phyloP scores from a whole-genome alignment of 2,888 invertebrate species.

The Scaptomyza polygonia region DNA sequence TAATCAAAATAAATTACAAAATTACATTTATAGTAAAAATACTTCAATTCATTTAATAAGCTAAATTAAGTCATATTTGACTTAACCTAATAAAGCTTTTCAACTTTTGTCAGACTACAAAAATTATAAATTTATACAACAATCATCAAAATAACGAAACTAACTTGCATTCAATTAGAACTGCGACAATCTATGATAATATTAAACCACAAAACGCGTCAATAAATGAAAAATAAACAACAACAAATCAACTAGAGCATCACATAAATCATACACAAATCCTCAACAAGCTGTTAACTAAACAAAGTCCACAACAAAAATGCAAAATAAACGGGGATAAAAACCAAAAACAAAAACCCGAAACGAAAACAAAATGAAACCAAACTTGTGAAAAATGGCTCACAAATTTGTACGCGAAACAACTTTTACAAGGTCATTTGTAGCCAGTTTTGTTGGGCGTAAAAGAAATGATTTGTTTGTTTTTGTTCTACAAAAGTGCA shows the following conservation, averaged over 20 bases:
- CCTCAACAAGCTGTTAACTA: constrained; percentile 50
- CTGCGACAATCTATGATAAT: constrained; percentile 25
- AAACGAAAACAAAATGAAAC: constrained; percentile 34
- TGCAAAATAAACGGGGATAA: constrained; percentile 36
- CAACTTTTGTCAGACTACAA: not conserved
- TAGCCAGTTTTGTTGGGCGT: constrained; percentile 44
- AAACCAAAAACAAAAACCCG: not conserved
- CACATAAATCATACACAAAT: constrained; percentile 51
- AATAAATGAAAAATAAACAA: constrained; percentile 42
- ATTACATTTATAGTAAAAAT: not conserved
- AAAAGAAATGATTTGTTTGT: constrained; percentile 54
- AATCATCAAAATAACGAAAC: constrained; percentile 1
- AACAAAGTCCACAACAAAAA: constrained; percentile 50
- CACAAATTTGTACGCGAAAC: constrained; percentile 28
- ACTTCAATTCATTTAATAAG: not conserved
- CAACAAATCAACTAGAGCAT: constrained; percentile 26
- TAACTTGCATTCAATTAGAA: constrained; percentile 3
- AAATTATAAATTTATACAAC: constrained; percentile 6
- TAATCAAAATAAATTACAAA: not conserved
- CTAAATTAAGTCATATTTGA: not conserved
- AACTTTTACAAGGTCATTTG: constrained; percentile 65
- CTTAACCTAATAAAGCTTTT: not conserved
- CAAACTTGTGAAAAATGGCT: constrained; percentile 23
- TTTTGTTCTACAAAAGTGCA: constrained; percentile 63
- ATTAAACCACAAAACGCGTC: constrained; percentile 21